These are phyloP conservation scores for Palythoa caribaeorum DNA, from an alignment of 92 coral and sea anemone genomes.

Conservation along the genomic window DNA sequence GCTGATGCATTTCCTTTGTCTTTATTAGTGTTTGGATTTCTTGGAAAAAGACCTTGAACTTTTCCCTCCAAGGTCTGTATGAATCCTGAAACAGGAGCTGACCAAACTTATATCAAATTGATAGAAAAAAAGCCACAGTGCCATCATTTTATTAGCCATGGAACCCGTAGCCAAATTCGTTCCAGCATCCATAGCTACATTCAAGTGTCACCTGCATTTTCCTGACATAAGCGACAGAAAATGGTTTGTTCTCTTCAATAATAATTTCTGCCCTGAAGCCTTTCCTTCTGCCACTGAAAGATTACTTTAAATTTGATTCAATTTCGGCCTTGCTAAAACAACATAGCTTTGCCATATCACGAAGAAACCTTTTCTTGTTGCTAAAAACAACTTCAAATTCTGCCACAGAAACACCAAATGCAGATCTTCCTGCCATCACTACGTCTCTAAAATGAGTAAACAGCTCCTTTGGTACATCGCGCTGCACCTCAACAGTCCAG, in stretches of 20 bases:
- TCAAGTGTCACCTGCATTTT: conserved; percentile 50
- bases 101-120: background rate
- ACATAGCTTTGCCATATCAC: conserved; percentile 55
- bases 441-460: conserved; percentile 48
- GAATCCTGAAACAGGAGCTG: background rate
- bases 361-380: conserved; percentile 39
- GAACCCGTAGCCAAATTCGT: conserved; percentile 50
- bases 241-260: conserved; percentile 60
- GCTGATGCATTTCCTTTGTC: too few species aligned
- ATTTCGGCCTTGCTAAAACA: conserved; percentile 40
- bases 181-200: conserved; percentile 49
- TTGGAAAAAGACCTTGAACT: too few species aligned
- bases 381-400: conserved; percentile 36
- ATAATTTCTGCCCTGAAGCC: conserved; percentile 59
- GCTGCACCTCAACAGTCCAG: conserved; percentile 66
- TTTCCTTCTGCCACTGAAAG: conserved; percentile 62
- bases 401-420: conserved; percentile 40
- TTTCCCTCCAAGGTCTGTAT: too few species aligned
- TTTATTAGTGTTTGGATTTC: too few species aligned
- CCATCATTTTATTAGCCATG: conserved; percentile 32
- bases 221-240: conserved; percentile 58
- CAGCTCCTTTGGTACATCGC: conserved; percentile 59
- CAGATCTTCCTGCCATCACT: conserved; percentile 38
- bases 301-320: conserved; percentile 33
- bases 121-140: too few species aligned